Conservation (phyloP, 2,113 vertebrate genomes). For the Haplotaxodon microlepis region DNA sequence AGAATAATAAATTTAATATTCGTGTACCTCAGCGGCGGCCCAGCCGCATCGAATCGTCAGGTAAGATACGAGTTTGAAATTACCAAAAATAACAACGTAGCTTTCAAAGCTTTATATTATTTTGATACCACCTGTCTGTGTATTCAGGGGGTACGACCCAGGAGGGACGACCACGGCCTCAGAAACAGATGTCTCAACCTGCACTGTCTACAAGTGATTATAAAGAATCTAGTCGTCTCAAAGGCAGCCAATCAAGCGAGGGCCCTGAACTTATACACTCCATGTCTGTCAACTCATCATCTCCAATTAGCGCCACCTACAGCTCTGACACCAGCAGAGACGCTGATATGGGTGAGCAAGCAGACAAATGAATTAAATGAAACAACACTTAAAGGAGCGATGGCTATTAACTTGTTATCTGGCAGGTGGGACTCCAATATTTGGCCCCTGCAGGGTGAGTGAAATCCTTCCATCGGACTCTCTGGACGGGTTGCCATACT, state of each 20-base stretch:
- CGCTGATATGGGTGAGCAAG: constrained; percentile 54
- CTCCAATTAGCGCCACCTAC: constrained; percentile 53
- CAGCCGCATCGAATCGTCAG: constrained; percentile 81
- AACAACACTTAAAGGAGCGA: neutral
- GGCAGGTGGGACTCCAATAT: constrained; percentile 9
- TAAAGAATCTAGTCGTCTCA: constrained; percentile 70
- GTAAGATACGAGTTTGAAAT: constrained; percentile 58
- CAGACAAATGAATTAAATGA: neutral
- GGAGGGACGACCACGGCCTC: constrained; percentile 80
- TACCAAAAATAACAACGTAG: neutral
- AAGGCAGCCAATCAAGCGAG: constrained; percentile 78
- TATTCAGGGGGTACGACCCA: constrained; percentile 77
- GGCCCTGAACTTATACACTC: constrained; percentile 71
- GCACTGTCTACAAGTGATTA: constrained; percentile 77
- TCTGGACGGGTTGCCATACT: constrained; percentile 73
- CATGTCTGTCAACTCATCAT: constrained; percentile 65
- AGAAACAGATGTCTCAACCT: constrained; percentile 80
- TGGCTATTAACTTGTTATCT: neutral
- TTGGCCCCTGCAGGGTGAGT: constrained; percentile 69
- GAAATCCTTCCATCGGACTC: constrained; percentile 76
- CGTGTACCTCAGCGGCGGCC: constrained; percentile 85
- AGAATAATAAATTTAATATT: constrained; percentile 64
- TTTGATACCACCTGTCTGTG: neutral
- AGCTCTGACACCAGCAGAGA: constrained; percentile 74
- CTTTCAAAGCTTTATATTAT: neutral